phyloP scores from a whole-genome alignment of 1,140 invertebrate genomes.

The Dinothrombium tinctorium region DNA sequence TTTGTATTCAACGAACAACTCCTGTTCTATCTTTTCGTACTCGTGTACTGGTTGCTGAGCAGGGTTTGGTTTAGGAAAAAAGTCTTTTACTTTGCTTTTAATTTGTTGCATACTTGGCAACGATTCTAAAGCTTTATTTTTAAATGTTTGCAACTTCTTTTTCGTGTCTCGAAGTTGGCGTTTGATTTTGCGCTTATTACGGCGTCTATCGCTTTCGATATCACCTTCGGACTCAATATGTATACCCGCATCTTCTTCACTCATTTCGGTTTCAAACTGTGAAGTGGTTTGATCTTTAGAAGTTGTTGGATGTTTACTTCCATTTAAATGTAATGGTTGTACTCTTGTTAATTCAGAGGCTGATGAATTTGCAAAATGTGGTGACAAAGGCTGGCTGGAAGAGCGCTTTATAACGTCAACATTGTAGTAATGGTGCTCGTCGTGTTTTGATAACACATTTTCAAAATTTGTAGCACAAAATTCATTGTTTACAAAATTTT shows the following conservation, averaged over 20 bases:
- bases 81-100: background rate
- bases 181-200: background rate
- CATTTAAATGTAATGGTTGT: too few relatives aligned
- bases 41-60: background rate
- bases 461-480: too few relatives aligned
- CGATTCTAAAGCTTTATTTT: constrained; percentile 5
- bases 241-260: background rate
- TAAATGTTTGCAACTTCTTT: background rate
- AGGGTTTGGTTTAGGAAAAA: background rate
- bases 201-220: background rate
- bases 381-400: too few relatives aligned
- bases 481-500: too few relatives aligned
- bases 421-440: too few relatives aligned
- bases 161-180: background rate
- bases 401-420: too few relatives aligned
- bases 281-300: background rate
- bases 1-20: background rate
- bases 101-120: background rate
- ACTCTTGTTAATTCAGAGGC: too few relatives aligned
- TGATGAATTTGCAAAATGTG: too few relatives aligned
- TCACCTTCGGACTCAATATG: background rate
- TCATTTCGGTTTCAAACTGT: background rate
- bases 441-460: too few relatives aligned
- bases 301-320: background rate
- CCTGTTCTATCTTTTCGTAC: background rate